Evolutionary conservation across 2,113 vertebrate species (phyloP), one percentile per base, ranked within the genome.

Genomic region (Tetrao urogallus): DNA sequence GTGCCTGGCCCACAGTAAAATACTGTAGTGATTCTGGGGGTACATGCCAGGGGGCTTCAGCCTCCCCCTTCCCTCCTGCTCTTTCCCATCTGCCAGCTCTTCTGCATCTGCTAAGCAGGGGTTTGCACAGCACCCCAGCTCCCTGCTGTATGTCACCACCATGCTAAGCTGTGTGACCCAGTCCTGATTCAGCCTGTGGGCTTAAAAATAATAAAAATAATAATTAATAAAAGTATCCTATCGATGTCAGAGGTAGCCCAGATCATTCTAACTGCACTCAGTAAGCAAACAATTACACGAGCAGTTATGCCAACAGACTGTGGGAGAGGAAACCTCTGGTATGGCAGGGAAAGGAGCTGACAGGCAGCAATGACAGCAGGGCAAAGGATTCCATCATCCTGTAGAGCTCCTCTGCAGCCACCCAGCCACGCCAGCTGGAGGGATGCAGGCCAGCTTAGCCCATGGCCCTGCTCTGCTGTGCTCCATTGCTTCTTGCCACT

Each of bases 381-480:
- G 28, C 80, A 74, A 22, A 64, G 7, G 2, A 50, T 28, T 56
- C 14, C 1, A n/a, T 65, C 32, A 24, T 58, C 38, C 48, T 83
- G 0, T 0, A 0, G 27, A 58, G 52, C 13, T 71, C 43, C 69
- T 58, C 75, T 61, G 25, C 28, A 22, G 52, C 28, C 30, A 32
- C 30, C 54, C 54, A 57, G 30, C 54, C 54, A 10, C 11, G 30
- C 30, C 54, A 32, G 54, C 30, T 57, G 54, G 28, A 57, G 30
- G 30, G 54, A 32, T 32, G 30, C 54, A 57, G 54, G 30, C 17
- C 54, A 32, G 30, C 17, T 32, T 40, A 28, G 40, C 76, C 9
- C 14, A 6, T 13, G 28, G 13, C 16, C 32, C 10, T 3, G 0
- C 12, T 3, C 21, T 34, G 32, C 27, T 3, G 0, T 2, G 0